Evolutionary conservation across 2,888 invertebrate genomes (phyloP).

Genomic region (Drosophila meridionalis): DNA sequence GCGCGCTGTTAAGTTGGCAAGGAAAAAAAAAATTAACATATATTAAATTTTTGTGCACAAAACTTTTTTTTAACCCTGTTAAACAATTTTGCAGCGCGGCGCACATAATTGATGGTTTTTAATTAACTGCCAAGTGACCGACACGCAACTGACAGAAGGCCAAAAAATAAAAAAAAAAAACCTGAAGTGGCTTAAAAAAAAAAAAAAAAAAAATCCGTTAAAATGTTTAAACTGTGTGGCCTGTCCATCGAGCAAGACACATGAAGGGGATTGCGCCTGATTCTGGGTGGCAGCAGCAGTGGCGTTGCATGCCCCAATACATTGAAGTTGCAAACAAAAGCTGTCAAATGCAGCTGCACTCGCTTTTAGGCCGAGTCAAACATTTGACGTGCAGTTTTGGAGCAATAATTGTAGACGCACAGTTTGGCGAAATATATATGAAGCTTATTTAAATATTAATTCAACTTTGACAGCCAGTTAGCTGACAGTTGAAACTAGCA

Average conservation of each 20-base stretch:
- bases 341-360: conserved; percentile 58
- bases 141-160: conserved; percentile 65
- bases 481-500: conserved; percentile 1
- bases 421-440: background rate
- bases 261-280: background rate
- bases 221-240: conserved; percentile 29
- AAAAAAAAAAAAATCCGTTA: conserved; percentile 21
- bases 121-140: conserved; percentile 79
- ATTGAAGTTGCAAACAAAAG: conserved; percentile 56
- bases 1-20: conserved; percentile 29
- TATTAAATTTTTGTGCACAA: conserved; percentile 67
- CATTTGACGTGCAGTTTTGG: conserved; percentile 25
- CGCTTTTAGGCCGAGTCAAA: conserved; percentile 48
- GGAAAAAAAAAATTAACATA: conserved; percentile 71
- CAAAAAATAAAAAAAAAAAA: conserved; percentile 21
- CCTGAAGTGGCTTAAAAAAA: background rate
- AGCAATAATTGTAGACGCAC: background rate
- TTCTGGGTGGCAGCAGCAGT: background rate
- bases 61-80: conserved; percentile 24
- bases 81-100: conserved; percentile 41
- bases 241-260: conserved; percentile 22
- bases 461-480: conserved; percentile 1
- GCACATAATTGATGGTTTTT: conserved; percentile 79
- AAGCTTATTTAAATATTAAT: conserved; percentile 22
- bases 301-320: conserved; percentile 7